A percentile compares a stretch with the other conserved stretches of the same genome.
phyloP scores from a whole-genome alignment of 2,888 invertebrate species.

The Idaea dimidiata region DNA sequence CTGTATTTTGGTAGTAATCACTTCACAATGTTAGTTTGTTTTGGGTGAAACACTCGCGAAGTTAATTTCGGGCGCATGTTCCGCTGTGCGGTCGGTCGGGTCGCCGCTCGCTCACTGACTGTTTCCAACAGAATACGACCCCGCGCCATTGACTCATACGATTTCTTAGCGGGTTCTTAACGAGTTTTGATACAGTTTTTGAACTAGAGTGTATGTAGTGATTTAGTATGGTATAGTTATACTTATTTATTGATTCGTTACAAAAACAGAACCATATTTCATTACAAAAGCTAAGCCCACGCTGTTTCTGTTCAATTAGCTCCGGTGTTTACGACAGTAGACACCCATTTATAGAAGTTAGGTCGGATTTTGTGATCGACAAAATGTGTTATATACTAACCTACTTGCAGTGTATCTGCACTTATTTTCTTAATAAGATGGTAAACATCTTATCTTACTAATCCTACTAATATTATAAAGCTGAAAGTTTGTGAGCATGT shows the following conservation, averaged over 20 bases:
- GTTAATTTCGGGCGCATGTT: constrained; percentile 57
- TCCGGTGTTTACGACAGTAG: too few relatives aligned
- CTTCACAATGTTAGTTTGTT: constrained; percentile 62
- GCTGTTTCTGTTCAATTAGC: too few relatives aligned
- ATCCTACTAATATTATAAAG: too few relatives aligned
- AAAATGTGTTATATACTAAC: too few relatives aligned
- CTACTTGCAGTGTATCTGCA: too few relatives aligned
- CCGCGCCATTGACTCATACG: constrained; percentile 28
- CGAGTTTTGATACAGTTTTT: constrained; percentile 13
- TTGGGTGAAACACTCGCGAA: constrained; percentile 63
- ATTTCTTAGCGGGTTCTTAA: constrained; percentile 19
- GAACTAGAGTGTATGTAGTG: constrained; percentile 9
- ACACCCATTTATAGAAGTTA: too few relatives aligned
- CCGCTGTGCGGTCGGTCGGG: constrained; percentile 55
- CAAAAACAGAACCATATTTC: too few relatives aligned
- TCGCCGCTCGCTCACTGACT: constrained; percentile 65
- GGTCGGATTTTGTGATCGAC: too few relatives aligned
- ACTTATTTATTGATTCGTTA: neutral
- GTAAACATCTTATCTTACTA: too few relatives aligned
- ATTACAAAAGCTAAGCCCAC: too few relatives aligned
- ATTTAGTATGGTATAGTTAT: constrained; percentile 3
- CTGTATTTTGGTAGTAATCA: constrained; percentile 57
- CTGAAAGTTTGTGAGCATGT: too few relatives aligned
- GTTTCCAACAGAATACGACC: constrained; percentile 30
- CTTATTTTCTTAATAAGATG: too few relatives aligned